Evolutionary conservation across 92 coral and sea anemone species (phyloP).

Genomic region (Palythoa grandis): DNA sequence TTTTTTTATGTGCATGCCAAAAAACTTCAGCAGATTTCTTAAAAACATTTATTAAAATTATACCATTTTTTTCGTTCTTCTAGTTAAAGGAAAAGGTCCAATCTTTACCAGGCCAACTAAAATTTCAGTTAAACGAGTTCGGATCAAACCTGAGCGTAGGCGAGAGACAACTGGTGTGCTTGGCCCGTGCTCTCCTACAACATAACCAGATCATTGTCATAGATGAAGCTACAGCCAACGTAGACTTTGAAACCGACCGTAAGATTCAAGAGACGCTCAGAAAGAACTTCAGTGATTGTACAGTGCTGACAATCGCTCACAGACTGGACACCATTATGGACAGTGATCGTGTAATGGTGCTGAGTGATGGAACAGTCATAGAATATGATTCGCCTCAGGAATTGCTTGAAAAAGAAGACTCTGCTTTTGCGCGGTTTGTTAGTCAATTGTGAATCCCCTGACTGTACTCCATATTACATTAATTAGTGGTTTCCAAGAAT

Average conservation of each 20-base stretch:
- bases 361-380: conserved; percentile 24
- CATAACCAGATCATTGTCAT: conserved; percentile 33
- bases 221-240: conserved; percentile 44
- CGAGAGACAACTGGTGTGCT: conserved; percentile 24
- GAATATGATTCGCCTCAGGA: conserved; percentile 31
- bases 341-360: conserved; percentile 33
- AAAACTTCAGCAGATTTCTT: no score
- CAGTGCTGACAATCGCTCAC: conserved; percentile 37
- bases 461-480: no score
- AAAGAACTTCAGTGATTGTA: conserved; percentile 36
- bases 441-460: no score
- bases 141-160: conserved; percentile 34
- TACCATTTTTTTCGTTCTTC: neutral
- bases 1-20: no score
- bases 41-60: no score
- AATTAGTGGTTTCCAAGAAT: no score
- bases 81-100: conserved; percentile 23
- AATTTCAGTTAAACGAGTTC: conserved; percentile 7
- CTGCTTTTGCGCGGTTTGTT: no score
- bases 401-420: neutral
- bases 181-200: conserved; percentile 38
- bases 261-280: conserved; percentile 41
- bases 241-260: conserved; percentile 40
- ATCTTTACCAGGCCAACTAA: conserved; percentile 28
- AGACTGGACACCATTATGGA: conserved; percentile 37